Evolutionary conservation across 2,888 invertebrate species (phyloP), one percentile per base, ranked within the genome.

Genomic region (Phyllotreta cruciferae): DNA sequence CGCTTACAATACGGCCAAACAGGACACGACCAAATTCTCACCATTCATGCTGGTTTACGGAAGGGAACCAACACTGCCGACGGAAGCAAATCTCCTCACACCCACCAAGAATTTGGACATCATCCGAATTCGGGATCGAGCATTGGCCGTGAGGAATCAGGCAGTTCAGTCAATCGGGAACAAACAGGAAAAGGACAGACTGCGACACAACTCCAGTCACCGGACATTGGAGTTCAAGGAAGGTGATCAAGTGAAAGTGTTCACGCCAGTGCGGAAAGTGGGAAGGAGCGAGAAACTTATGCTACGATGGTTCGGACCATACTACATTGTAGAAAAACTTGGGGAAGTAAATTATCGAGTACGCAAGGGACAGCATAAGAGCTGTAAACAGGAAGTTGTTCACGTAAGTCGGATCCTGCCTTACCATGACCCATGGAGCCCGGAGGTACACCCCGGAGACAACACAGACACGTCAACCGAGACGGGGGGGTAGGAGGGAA

Each of bases 1-100:
- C 42, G 57, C 62, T 6, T 65, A 65, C 38, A 57, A 62, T 44
- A 62, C 57, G 14, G 47, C 62, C 6, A 24, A 6, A 53, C 64
- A 63, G 39, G 62, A 58, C 8, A 65, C 60, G 11, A 63, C 62
- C 36, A 35, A 55, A n/a, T 66, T 35, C 10, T 44, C 45, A 4
- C 56, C 44, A 8, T 56, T 13, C 41, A 45, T 56, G 60, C 8
- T 53, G 14, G 11, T 45, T 8, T 45, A 45, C 14, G 13, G n/a
- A 3, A 3, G 66, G 37, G 49, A 66, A 42, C 61, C 63, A 5
- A 41, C 49, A 7, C 36, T 66, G 35, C 66, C 61, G 1, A 56
- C 55, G 34, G 62, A 62, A 35, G 49, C 62, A 1, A 9, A 49
- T 14, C 7, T n/a, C n/a, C n/a, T 14, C 13, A 13, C 38, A 45